phyloP scores from a whole-genome alignment of 2,888 invertebrate genomes.

The Rhagonycha fulva region DNA sequence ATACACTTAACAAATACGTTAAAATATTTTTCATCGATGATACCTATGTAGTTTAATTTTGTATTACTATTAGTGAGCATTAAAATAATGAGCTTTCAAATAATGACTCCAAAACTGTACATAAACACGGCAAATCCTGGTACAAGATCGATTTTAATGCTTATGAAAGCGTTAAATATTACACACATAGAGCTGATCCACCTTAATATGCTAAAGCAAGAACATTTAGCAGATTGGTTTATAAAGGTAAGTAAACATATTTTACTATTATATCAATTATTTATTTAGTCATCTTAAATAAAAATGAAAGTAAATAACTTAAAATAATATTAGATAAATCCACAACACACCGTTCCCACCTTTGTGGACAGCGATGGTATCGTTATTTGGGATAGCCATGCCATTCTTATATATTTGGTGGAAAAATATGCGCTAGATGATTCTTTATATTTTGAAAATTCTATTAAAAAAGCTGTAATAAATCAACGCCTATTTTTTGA shows the following conservation, averaged over 20 bases:
- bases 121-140: not conserved
- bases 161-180: not conserved
- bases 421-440: slow-evolving; percentile 52
- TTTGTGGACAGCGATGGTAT: slow-evolving; percentile 61
- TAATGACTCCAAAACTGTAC: not conserved
- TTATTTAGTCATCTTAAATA: not conserved
- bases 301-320: not conserved
- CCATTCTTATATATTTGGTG: slow-evolving; percentile 52
- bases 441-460: slow-evolving; percentile 60
- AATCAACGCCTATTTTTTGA: slow-evolving; percentile 62
- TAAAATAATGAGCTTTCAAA: not conserved
- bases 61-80: too few species aligned
- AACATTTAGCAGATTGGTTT: not conserved
- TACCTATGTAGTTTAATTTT: too few species aligned
- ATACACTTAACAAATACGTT: too few species aligned
- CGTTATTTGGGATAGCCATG: slow-evolving; percentile 58
- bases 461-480: slow-evolving; percentile 57
- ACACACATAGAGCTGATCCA: not conserved
- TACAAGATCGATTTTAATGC: not conserved
- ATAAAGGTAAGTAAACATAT: not conserved
- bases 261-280: too few species aligned
- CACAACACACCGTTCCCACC: slow-evolving; percentile 63
- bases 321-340: slow-evolving; percentile 51
- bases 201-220: not conserved
- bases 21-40: too few species aligned